Evolutionary conservation across 2,797 vertebrate species (phyloP).

Genomic region (Pangasius krempfi): DNA sequence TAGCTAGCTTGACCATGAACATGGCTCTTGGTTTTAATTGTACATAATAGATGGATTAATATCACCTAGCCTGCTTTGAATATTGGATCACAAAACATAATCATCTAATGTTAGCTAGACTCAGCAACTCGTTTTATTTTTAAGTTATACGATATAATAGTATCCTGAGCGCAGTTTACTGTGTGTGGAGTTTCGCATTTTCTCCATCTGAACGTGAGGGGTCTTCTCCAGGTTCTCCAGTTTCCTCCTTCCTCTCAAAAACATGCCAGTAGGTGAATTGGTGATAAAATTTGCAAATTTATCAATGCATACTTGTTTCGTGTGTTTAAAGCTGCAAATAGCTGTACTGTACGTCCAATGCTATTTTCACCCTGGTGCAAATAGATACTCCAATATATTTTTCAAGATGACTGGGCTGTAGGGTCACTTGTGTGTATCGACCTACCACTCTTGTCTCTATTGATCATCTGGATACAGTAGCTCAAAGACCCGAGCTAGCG

Average conservation of each 20-base stretch:
- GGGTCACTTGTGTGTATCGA: conserved; percentile 39
- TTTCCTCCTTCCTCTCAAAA: not conserved
- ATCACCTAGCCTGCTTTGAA: not conserved
- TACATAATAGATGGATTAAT: not conserved
- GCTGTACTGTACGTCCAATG: not conserved
- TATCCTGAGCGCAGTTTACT: not conserved
- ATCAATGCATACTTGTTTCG: not conserved
- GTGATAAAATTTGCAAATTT: not conserved
- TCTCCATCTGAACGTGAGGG: not conserved
- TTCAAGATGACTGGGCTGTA: conserved; percentile 29
- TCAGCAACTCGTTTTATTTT: not conserved
- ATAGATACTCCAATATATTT: conserved; percentile 19
- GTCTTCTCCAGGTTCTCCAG: not conserved
- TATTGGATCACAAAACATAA: not conserved
- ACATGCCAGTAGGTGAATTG: not conserved
- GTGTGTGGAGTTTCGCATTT: not conserved
- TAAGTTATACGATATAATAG: not conserved
- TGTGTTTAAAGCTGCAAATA: not conserved
- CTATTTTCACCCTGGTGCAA: not conserved
- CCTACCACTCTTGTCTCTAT: conserved; percentile 40
- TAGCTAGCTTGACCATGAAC: not conserved
- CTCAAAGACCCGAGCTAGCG: conserved; percentile 23
- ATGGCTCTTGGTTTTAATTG: not conserved
- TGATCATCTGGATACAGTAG: conserved; percentile 36
- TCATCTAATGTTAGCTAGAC: not conserved